Base-by-base conservation (phyloP, 2,797 vertebrate species). In the Mormyrops attenuatus region DNA sequence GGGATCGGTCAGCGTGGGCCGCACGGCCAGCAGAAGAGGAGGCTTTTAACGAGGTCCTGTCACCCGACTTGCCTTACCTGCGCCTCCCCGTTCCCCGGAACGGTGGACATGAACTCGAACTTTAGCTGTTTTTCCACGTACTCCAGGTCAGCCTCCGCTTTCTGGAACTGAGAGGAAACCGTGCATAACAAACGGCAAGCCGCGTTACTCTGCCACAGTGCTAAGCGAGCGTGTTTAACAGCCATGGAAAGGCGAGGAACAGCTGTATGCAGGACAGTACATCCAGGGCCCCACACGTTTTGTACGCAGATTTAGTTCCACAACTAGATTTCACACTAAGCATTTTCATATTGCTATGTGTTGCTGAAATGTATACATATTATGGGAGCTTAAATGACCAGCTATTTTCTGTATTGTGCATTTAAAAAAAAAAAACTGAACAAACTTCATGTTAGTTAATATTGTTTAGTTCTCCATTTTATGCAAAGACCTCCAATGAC, bases 111-210 rank as follows among this genome's bases (percentile, higher is more conserved):
- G 89, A 97, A 97, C 93, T 99, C 97, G 93, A 97, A 97, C 93
- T 97, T 97, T 94, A 99, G 90, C 55, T 95, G 96, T 91, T 96
- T 96, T 88, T 97, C 97, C 89, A 98, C 97, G 93, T 97, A 98
- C 91, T 98, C 96, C 96, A 99, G 94, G 93, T 98, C 97, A 88
- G 97, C 97, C 92, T 99, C 97, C 17, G 97, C 97, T 94, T 98
- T 98, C 96, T 97, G 97, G 95, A 99, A 98, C 98, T 99, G 94
- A 95, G 96, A 95, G 91, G 89, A 94, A 53, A 94, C 50, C 85
- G 50, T 66, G 57, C 13, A 3, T 92, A 90, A 89, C 34, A 73
- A n/a, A 89, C 22, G 34, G 85, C 85, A 26, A 63, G 55, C 44
- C 73, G 22, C 80, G 82, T 30, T 6, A 41, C 22, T 60, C 34